These are phyloP conservation scores for Paraplagusia blochii DNA, from an alignment of 2,113 vertebrate genomes.

Conservation along the genomic window DNA sequence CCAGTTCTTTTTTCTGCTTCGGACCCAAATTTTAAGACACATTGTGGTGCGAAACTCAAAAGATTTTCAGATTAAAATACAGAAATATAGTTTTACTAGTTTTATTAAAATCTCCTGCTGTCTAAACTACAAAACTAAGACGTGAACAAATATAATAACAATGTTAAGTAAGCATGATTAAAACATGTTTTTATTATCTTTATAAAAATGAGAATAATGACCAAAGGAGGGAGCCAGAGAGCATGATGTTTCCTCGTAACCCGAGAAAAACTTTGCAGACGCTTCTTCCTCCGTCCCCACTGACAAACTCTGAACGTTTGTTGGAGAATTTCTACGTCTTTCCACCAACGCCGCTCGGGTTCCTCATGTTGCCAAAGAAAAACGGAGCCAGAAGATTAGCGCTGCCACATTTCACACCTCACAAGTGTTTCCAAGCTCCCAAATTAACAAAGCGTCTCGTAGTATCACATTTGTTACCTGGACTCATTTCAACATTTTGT, in stretches of 20 bases:
- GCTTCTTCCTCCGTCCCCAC: not conserved
- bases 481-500: conserved; percentile 1
- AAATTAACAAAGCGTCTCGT: not conserved
- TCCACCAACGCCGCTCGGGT: not conserved
- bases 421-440: conserved; percentile 10
- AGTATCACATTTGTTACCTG: conserved; percentile 9
- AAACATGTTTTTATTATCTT: no score
- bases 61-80: no score
- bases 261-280: not conserved
- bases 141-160: no score
- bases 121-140: no score
- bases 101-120: no score
- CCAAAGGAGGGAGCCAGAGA: no score
- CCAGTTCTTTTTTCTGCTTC: no score
- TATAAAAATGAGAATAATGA: no score
- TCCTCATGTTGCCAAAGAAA: conserved; percentile 2
- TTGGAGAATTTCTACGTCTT: not conserved
- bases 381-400: not conserved
- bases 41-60: no score
- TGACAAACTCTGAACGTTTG: not conserved
- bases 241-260: not conserved
- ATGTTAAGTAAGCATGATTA: no score
- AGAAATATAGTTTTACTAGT: no score
- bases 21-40: no score
- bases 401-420: conserved; percentile 6